These are phyloP conservation scores for Atlantisia rogersi DNA, from an alignment of 2,113 vertebrate species.

Conservation along the genomic window DNA sequence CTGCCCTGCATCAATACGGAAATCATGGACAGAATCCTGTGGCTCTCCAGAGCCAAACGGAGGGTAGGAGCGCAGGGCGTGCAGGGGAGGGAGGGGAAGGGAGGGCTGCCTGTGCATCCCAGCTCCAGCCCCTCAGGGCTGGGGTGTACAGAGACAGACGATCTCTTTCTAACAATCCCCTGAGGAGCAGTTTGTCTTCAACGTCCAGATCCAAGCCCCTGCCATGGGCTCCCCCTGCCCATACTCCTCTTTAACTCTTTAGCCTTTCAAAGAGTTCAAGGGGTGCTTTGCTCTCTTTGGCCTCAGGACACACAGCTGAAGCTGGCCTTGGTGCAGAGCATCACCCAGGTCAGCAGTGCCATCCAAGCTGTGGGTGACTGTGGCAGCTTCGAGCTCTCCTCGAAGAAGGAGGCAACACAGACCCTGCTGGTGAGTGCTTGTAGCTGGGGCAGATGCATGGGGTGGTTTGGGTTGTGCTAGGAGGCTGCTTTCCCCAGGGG, in stretches of 20 bases:
- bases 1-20: not conserved
- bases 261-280: not conserved
- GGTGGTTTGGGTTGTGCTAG: not conserved
- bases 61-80: not conserved
- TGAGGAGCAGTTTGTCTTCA: not conserved
- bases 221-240: not conserved
- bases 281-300: not conserved
- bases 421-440: not conserved
- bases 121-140: not conserved
- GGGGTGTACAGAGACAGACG: rapidly evolving
- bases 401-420: not conserved
- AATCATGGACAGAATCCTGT: not conserved
- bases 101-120: too few relatives aligned
- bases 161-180: not conserved
- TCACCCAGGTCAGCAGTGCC: not conserved
- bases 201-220: rapidly evolving
- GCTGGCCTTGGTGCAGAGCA: not conserved
- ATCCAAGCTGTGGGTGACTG: not conserved
- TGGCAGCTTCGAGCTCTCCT: not conserved
- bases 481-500: not conserved
- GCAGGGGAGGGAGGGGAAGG: too few relatives aligned
- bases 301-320: not conserved
- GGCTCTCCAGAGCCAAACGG: not conserved
- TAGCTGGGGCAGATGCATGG: not conserved
- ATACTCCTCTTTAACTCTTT: not conserved